These are phyloP conservation scores for Andrena flavipes DNA, from an alignment of 2,888 invertebrate species.

Conservation along the genomic window DNA sequence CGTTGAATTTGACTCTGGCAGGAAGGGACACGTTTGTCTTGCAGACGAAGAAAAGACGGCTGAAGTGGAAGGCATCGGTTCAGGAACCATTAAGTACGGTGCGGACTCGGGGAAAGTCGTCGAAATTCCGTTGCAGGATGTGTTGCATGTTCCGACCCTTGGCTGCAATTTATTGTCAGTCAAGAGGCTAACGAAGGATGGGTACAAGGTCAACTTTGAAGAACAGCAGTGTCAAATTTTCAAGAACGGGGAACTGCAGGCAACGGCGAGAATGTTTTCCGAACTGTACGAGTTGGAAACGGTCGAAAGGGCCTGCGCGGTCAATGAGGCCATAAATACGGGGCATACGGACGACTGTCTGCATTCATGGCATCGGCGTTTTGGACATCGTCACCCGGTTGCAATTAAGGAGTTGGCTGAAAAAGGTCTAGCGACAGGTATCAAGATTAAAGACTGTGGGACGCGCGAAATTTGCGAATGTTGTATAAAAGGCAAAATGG, in stretches of 20 bases:
- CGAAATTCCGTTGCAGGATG: background rate
- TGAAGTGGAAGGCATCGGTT: background rate
- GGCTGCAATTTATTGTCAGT: background rate
- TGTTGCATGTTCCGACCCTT: background rate
- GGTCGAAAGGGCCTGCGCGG: background rate
- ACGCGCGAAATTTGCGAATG: no score
- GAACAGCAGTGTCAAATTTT: background rate
- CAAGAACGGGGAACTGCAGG: background rate
- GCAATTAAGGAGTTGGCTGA: background rate
- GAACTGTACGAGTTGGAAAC: background rate
- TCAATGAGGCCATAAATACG: background rate
- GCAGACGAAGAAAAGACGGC: background rate
- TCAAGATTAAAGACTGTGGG: constrained; percentile 34
- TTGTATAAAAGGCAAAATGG: no score
- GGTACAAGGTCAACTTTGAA: background rate
- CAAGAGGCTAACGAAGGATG: background rate
- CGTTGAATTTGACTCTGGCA: background rate
- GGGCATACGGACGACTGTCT: background rate
- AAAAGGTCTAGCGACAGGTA: constrained; percentile 56
- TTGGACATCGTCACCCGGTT: background rate
- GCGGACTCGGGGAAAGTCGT: background rate
- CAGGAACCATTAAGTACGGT: background rate
- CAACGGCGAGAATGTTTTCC: background rate
- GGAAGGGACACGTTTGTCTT: background rate
- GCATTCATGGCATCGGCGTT: constrained; percentile 1